phyloP scores from a whole-genome alignment of 53 echinoderm and acorn worm genomes.

The Hippasteria phrygiana region DNA sequence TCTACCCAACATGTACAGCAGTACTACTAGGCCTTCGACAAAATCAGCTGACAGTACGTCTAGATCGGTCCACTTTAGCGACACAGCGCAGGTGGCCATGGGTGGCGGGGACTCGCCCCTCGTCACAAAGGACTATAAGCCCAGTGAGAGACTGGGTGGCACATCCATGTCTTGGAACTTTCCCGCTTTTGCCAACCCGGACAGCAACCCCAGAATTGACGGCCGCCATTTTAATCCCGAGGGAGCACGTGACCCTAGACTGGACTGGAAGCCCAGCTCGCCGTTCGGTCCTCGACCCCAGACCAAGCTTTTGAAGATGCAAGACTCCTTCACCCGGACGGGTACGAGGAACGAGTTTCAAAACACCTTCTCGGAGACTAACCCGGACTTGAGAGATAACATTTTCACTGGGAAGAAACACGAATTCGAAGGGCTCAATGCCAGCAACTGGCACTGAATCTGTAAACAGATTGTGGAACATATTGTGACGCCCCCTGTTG shows the following conservation, averaged over 20 bases:
- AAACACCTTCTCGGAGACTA: constrained; percentile 81
- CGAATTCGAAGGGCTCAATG: constrained; percentile 91
- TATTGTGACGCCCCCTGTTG: too few species aligned
- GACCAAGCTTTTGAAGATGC: constrained; percentile 83
- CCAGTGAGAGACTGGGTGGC: constrained; percentile 56
- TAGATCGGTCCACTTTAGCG: constrained; percentile 71
- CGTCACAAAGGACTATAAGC: constrained; percentile 25
- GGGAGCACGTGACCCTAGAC: constrained; percentile 79
- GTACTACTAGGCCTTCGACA: constrained; percentile 6
- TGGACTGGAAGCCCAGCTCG: constrained; percentile 86
- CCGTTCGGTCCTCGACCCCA: constrained; percentile 83
- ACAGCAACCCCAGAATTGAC: constrained; percentile 79
- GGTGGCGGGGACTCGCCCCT: constrained; percentile 77
- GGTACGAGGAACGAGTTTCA: constrained; percentile 73
- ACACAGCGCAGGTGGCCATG: constrained; percentile 75
- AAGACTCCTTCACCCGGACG: constrained; percentile 90
- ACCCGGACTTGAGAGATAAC: constrained; percentile 91
- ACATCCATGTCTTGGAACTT: constrained; percentile 62
- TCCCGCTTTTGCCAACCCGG: constrained; percentile 74
- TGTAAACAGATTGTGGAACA: too few species aligned
- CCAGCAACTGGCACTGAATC: constrained; percentile 86
- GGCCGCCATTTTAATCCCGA: constrained; percentile 85
- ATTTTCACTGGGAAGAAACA: constrained; percentile 87
- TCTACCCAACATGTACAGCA: constrained; percentile 81
- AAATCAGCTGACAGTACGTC: neutral